These are phyloP conservation scores for Aleadryas rufinucha DNA, from an alignment of 2,113 vertebrate genomes.

Conservation along the genomic window DNA sequence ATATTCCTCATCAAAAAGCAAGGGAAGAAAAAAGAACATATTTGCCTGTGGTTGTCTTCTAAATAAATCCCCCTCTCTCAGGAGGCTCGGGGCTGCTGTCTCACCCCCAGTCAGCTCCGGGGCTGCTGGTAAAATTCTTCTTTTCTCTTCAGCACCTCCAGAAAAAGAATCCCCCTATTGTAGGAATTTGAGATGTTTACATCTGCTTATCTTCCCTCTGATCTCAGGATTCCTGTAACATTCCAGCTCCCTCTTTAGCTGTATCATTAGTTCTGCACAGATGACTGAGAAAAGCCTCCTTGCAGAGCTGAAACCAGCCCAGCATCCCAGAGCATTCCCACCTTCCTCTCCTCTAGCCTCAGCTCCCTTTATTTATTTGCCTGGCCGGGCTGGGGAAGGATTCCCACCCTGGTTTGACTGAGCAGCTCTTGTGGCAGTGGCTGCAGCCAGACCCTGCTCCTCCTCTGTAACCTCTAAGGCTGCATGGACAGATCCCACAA, in stretches of 20 bases:
- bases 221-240: background rate
- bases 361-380: background rate
- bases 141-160: background rate
- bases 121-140: background rate
- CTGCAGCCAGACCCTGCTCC: background rate
- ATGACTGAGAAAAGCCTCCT: background rate
- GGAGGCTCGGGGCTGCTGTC: conserved; percentile 1
- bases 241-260: background rate
- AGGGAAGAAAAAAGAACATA: background rate
- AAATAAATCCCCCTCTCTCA: conserved; percentile 32
- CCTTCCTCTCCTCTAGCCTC: background rate
- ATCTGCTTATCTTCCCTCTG: conserved; percentile 22
- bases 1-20: conserved; percentile 47
- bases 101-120: background rate
- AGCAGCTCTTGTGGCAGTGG: background rate
- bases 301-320: background rate
- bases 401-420: background rate
- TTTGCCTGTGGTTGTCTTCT: conserved; percentile 48
- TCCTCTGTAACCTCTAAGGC: background rate
- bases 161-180: background rate
- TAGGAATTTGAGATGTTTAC: conserved; percentile 27
- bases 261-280: background rate
- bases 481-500: background rate
- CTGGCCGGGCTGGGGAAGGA: background rate
- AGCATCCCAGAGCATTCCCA: background rate